phyloP scores from a whole-genome alignment of 2,113 vertebrate genomes.

The Oxyura jamaicensis region DNA sequence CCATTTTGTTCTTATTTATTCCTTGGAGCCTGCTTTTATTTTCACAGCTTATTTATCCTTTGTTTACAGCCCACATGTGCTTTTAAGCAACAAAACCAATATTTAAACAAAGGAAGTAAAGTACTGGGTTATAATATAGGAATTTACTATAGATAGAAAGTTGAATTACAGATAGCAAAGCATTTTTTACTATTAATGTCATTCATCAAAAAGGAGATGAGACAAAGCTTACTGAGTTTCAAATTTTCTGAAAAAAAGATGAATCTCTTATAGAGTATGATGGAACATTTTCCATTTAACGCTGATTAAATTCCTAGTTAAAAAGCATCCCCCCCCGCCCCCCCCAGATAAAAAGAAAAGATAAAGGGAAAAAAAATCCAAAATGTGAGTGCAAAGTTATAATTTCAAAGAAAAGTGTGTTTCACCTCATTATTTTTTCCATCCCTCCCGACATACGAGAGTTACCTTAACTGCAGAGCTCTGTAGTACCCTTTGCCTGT shows the following conservation, averaged over 20 bases:
- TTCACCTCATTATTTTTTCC: conserved; percentile 74
- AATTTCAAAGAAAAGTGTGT: conserved; percentile 52
- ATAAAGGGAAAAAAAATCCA: background rate
- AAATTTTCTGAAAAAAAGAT: background rate
- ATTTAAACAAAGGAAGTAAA: conserved; percentile 68
- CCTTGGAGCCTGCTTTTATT: conserved; percentile 68
- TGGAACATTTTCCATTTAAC: conserved; percentile 20
- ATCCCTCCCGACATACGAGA: background rate
- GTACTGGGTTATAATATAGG: conserved; percentile 57
- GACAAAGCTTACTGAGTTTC: conserved; percentile 30
- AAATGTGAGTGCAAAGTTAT: conserved; percentile 28
- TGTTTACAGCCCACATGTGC: conserved; percentile 67
- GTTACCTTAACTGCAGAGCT: conserved; percentile 76
- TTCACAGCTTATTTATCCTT: conserved; percentile 56
- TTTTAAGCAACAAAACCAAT: conserved; percentile 72
- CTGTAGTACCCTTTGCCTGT: conserved; percentile 77
- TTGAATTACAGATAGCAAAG: conserved; percentile 45
- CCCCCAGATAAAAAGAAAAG: background rate
- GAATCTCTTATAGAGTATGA: conserved; percentile 14
- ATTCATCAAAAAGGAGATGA: background rate
- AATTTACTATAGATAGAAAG: conserved; percentile 64
- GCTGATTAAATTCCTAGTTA: conserved; percentile 1
- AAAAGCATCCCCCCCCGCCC: background rate
- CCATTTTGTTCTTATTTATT: conserved; percentile 64
- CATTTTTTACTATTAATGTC: conserved; percentile 29